phyloP scores from a whole-genome alignment of 2,113 vertebrate genomes.

The Caranx ignobilis region DNA sequence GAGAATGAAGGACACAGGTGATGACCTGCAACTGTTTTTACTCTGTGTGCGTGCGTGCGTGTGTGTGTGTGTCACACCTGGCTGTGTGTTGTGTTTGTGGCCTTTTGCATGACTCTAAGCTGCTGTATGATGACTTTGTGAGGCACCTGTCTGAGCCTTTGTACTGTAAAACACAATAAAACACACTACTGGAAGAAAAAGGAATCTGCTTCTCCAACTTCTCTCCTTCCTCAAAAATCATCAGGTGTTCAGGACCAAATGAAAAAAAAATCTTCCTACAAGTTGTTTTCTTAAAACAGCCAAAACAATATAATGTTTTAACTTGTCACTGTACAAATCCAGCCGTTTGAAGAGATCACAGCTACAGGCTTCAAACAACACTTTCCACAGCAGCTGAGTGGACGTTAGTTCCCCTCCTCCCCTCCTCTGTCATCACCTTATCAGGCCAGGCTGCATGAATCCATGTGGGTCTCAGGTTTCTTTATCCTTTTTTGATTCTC shows the following conservation, averaged over 20 bases:
- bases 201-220: neutral
- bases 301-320: too few species aligned
- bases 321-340: too few species aligned
- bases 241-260: too few species aligned
- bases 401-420: too few species aligned
- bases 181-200: conserved; percentile 39
- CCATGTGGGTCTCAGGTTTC: too few species aligned
- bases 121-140: conserved; percentile 57
- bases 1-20: neutral
- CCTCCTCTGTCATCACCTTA: too few species aligned
- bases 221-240: neutral
- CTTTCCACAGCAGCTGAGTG: too few species aligned
- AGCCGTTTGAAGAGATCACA: too few species aligned
- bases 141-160: conserved; percentile 51
- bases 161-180: conserved; percentile 55
- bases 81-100: conserved; percentile 43
- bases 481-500: neutral
- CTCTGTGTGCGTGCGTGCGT: conserved; percentile 12
- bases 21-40: neutral
- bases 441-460: too few species aligned
- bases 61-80: conserved; percentile 22
- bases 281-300: too few species aligned
- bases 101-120: conserved; percentile 68
- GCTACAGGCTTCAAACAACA: too few species aligned
- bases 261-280: too few species aligned